A percentile compares a stretch with the other conserved stretches of the same genome.
These are phyloP conservation scores for Molossus alvarezi DNA, from an alignment of 2,797 vertebrate species.

Conservation along the genomic window DNA sequence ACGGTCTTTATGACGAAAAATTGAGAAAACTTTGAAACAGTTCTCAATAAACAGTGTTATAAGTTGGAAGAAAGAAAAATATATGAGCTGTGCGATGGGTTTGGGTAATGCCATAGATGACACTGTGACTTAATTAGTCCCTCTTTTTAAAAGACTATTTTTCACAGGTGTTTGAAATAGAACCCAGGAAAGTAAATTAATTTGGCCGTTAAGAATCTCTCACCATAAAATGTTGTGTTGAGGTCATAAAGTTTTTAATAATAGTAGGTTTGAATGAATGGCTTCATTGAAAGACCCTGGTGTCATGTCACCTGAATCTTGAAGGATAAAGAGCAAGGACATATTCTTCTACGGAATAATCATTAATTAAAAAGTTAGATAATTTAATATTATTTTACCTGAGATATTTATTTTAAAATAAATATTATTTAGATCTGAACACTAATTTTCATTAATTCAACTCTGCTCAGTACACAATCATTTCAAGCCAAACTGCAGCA, in stretches of 20 bases:
- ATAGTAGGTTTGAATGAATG: neutral
- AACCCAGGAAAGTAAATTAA: constrained; percentile 43
- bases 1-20: neutral
- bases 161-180: constrained; percentile 50
- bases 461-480: neutral
- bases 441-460: constrained; percentile 55
- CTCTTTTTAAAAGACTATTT: constrained; percentile 32
- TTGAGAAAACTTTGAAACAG: constrained; percentile 15
- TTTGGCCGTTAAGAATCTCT: constrained; percentile 18
- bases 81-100: neutral
- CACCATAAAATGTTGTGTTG: constrained; percentile 48
- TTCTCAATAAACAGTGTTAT: neutral
- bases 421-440: constrained; percentile 37
- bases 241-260: constrained; percentile 20
- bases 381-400: constrained; percentile 55
- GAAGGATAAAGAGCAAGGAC: constrained; percentile 20
- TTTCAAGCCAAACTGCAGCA: constrained; percentile 19
- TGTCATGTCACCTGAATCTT: constrained; percentile 59
- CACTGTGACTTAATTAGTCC: constrained; percentile 24
- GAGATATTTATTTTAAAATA: constrained; percentile 35
- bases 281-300: constrained; percentile 57
- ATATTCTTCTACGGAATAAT: constrained; percentile 64
- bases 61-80: constrained; percentile 51
- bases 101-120: neutral
- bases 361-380: constrained; percentile 67